phyloP scores from a whole-genome alignment of 92 coral and sea anemone genomes.

The Phenganax subtilis region DNA sequence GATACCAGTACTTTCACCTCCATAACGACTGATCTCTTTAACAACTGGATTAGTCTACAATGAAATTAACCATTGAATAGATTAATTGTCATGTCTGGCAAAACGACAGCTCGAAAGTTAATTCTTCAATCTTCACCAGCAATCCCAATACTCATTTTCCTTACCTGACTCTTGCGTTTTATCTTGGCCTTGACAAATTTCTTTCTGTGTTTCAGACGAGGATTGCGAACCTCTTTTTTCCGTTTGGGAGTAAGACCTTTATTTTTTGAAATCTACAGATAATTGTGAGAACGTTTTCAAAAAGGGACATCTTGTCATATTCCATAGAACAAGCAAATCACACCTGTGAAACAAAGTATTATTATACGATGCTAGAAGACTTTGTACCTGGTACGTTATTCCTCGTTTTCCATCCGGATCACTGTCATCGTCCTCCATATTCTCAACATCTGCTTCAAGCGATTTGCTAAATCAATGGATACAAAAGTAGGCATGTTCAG shows the following conservation, averaged over 20 bases:
- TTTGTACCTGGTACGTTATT: slow-evolving; percentile 72
- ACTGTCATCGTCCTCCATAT: slow-evolving; percentile 19
- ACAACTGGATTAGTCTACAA: slow-evolving; percentile 75
- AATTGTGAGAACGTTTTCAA: not conserved
- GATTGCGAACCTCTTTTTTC: slow-evolving; percentile 83
- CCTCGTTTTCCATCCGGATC: slow-evolving; percentile 70
- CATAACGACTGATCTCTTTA: slow-evolving; percentile 82
- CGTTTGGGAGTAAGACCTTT: slow-evolving; percentile 85
- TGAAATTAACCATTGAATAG: not conserved
- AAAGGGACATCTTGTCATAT: too few relatives aligned
- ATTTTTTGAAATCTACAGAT: slow-evolving; percentile 78
- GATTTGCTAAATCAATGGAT: slow-evolving; percentile 2
- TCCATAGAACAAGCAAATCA: too few relatives aligned
- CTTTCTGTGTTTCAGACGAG: slow-evolving; percentile 92
- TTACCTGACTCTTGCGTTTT: slow-evolving; percentile 92
- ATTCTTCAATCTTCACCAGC: not conserved
- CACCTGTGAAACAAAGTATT: too few relatives aligned
- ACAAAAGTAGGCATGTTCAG: not conserved
- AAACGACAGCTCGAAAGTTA: not conserved
- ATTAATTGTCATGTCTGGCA: not conserved
- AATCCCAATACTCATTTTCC: not conserved
- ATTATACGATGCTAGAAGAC: too few relatives aligned
- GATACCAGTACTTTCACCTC: slow-evolving; percentile 85
- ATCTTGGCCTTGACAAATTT: slow-evolving; percentile 81
- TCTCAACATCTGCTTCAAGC: not conserved